Evolutionary conservation across 1,140 invertebrate genomes (phyloP).

Genomic region (Alviniconcha marisindica): DNA sequence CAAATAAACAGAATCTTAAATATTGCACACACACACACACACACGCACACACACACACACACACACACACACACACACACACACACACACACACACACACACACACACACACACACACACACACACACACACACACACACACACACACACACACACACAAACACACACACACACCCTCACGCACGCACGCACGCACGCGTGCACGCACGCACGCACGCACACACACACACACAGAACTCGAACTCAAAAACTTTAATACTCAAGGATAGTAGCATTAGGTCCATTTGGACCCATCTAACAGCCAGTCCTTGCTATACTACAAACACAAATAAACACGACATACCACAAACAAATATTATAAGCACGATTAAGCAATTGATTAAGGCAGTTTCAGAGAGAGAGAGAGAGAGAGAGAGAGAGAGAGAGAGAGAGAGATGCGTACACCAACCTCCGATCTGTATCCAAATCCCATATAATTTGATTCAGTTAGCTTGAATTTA

Average conservation of each 20-base stretch:
- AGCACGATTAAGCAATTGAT: no score
- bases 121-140: neutral
- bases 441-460: no score
- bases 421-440: no score
- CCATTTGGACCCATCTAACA: no score
- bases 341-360: neutral
- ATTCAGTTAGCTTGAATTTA: no score
- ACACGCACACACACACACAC: neutral
- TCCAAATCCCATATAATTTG: no score
- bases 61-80: neutral
- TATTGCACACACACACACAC: neutral
- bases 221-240: neutral
- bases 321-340: neutral
- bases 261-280: no score
- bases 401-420: no score
- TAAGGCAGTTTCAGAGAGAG: no score
- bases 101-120: conserved; percentile 17
- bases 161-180: neutral
- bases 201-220: neutral
- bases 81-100: conserved; percentile 4
- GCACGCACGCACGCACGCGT: no score
- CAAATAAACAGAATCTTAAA: neutral
- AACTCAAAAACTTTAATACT: neutral
- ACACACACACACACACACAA: neutral
- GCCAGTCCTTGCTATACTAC: no score